Percentiles rank a stretch among this genome's conserved stretches.
Evolutionary conservation across 1,140 invertebrate species (phyloP).

Genomic region (Yoshiicerus persimilis): DNA sequence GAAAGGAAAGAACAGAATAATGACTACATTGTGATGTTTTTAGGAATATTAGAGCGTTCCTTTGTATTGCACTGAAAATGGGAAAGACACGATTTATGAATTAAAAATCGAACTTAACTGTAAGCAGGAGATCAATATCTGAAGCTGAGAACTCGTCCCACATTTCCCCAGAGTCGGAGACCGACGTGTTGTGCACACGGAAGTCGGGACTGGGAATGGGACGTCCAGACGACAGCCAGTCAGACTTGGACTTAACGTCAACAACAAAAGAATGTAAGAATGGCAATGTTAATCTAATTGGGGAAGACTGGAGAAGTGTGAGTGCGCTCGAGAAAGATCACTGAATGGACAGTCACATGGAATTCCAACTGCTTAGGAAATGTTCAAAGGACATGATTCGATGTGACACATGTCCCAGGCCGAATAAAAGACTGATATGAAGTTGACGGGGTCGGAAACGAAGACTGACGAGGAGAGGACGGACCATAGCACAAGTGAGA

Average conservation of each 20-base stretch:
- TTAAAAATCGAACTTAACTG: constrained; percentile 33
- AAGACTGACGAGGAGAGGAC: background rate
- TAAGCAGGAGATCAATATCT: constrained; percentile 36
- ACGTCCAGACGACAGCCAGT: background rate
- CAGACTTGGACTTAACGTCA: background rate
- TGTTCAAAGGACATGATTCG: background rate
- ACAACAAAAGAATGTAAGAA: background rate
- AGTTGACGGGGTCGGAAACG: background rate
- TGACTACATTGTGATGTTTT: background rate
- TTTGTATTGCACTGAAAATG: background rate
- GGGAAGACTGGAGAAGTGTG: background rate
- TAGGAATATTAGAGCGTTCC: background rate
- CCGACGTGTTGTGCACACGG: background rate
- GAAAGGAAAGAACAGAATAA: background rate
- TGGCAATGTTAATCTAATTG: background rate
- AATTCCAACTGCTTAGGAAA: background rate
- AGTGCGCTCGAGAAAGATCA: background rate
- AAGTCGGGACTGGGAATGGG: background rate
- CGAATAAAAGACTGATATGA: background rate
- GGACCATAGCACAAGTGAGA: background rate
- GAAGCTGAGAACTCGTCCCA: constrained; percentile 38
- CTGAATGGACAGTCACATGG: background rate
- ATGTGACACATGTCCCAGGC: background rate
- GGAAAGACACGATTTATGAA: background rate
- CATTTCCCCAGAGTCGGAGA: constrained; percentile 32